Evolutionary conservation across 2,888 invertebrate species (phyloP).

Genomic region (Cataglyphis albicans): DNA sequence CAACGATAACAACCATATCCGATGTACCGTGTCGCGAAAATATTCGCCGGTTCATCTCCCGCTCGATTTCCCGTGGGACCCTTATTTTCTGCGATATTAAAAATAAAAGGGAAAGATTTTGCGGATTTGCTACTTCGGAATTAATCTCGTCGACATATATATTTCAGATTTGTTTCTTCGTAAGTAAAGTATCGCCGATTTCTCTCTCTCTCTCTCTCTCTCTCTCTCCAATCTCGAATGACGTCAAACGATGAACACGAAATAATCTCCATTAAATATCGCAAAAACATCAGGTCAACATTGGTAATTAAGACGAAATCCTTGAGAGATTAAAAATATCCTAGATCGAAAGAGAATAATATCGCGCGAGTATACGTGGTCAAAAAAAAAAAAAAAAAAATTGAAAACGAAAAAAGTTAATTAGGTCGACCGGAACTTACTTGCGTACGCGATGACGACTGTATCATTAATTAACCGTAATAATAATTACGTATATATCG

Average conservation of each 20-base stretch:
- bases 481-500: not conserved
- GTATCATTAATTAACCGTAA: slow-evolving; percentile 38
- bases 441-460: slow-evolving; percentile 15
- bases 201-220: not conserved
- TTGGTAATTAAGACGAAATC: not conserved
- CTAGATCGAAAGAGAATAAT: not conserved
- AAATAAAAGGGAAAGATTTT: slow-evolving; percentile 10
- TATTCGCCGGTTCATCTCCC: not conserved
- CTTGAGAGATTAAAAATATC: not conserved
- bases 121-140: not conserved
- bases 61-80: not conserved
- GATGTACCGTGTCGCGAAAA: slow-evolving; percentile 20
- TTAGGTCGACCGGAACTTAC: slow-evolving; percentile 13
- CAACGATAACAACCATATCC: slow-evolving; percentile 32
- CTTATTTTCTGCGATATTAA: not conserved
- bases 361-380: not conserved
- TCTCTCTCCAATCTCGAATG: not conserved
- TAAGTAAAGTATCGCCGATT: not conserved
- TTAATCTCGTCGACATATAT: not conserved
- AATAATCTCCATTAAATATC: not conserved
- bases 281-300: not conserved
- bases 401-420: not conserved
- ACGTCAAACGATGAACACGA: not conserved
- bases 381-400: not conserved
- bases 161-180: not conserved